Percentiles rank a stretch among this genome's conserved stretches.
phyloP scores from a whole-genome alignment of 2,113 vertebrate genomes.

The Pithys albifrons region DNA sequence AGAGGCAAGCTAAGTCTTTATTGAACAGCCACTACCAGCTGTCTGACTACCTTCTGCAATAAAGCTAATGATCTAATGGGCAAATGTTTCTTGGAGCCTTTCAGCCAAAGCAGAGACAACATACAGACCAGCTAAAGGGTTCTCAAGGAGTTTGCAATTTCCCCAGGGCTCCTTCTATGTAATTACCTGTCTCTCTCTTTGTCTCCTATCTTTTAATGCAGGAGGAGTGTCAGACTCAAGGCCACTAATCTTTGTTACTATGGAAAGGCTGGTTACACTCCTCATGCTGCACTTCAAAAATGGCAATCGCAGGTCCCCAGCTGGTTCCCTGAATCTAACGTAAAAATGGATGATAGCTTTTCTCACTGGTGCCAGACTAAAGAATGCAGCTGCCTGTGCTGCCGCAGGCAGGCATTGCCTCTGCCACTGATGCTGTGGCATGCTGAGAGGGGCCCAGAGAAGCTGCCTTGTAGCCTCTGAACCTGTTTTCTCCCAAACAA shows the following conservation, averaged over 20 bases:
- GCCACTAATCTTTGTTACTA: constrained; percentile 55
- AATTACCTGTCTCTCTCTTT: constrained; percentile 68
- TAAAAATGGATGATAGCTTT: constrained; percentile 44
- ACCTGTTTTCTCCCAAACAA: neutral
- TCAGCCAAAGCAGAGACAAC: constrained; percentile 15
- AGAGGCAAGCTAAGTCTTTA: neutral
- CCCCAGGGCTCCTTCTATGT: constrained; percentile 39
- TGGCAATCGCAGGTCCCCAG: constrained; percentile 40
- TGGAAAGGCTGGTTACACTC: constrained; percentile 47
- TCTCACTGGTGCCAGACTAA: constrained; percentile 37
- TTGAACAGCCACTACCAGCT: neutral
- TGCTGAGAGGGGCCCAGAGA: neutral
- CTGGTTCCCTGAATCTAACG: constrained; percentile 27
- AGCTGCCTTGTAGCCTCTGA: constrained; percentile 10
- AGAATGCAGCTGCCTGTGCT: neutral
- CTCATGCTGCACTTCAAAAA: constrained; percentile 42
- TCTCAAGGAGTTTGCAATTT: constrained; percentile 49
- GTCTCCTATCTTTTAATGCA: constrained; percentile 47
- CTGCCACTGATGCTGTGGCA: neutral
- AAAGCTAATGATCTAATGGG: constrained; percentile 35
- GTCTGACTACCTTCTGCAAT: constrained; percentile 22
- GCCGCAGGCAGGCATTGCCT: neutral
- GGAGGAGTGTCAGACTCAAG: constrained; percentile 51
- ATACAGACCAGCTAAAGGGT: constrained; percentile 29
- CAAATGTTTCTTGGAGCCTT: constrained; percentile 31